Base-by-base conservation (phyloP, 2,113 vertebrate species). In the Kryptolebias marmoratus region DNA sequence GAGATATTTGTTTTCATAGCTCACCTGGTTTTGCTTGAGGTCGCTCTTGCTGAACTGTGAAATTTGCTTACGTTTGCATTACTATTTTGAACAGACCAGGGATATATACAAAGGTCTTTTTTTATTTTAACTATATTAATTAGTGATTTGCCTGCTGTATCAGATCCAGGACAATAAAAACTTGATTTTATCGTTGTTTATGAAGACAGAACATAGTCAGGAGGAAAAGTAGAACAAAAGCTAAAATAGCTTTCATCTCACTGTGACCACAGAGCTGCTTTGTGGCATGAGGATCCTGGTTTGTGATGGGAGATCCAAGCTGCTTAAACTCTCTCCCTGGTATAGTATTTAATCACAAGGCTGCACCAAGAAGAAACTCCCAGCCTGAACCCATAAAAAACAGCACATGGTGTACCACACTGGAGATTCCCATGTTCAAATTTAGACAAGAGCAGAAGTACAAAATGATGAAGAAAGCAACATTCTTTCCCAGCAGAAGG, bases 401-500 rank as follows among this genome's bases (percentile, higher is more conserved):
- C 69, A 88, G 82, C 87, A 71, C 87, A 79, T 83, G 89, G 79
- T 88, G 70, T 39, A 84, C 86, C 91, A 74, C 81, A 66, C 67
- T 16, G 31, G 75, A 77, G 55, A 59, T 87, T 83, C 81, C 68
- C 71, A 84, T 79, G 82, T 84, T 87, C 79, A 89, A 89, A 92
- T 89, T 88, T 90, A 92, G 88, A 81, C 71, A 62, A 28, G 79
- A 75, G 75, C 60, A 67, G 65, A 82, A 47, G 64, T 71, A 62
- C 72, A 59, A 79, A 83, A 79, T 74, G 75, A 84, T 73, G 73
- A 56, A 69, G 68, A 44, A 57, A 73, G 64, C 62, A 81, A 42
- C 78, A 90, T 90, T 87, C 82, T 82, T 90, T 91, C 86, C 85
- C 86, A 81, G 79, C 68, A 52, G 53, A 82, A 54, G 60, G 57